Evolutionary conservation across 64 coral and sea anemone genomes (phyloP).

Genomic region (Porites lutea): DNA sequence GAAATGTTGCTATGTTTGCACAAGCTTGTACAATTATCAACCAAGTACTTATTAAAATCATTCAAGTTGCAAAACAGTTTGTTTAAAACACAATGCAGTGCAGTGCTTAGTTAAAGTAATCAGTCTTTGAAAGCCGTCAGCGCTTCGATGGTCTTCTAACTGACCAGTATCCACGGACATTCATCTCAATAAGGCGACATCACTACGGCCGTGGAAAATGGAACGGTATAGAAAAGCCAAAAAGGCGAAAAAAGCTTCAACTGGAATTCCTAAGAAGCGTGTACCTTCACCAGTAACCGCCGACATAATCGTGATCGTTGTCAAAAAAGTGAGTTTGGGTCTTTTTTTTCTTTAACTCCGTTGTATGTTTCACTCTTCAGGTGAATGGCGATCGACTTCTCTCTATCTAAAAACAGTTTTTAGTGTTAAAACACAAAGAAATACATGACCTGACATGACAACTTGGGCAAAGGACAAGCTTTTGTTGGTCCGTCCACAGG

Average conservation of each 20-base stretch:
- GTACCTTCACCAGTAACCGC: background rate
- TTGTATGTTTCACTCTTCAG: background rate
- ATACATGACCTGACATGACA: no score
- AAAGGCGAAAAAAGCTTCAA: background rate
- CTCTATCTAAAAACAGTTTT: no score
- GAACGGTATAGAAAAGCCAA: constrained; percentile 6
- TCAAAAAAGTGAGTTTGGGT: background rate
- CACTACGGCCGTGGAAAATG: background rate
- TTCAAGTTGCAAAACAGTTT: constrained; percentile 10
- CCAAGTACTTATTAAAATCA: background rate
- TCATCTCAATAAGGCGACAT: background rate
- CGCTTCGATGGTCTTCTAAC: background rate
- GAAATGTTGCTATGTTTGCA: background rate
- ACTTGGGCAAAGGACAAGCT: no score
- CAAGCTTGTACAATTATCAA: background rate
- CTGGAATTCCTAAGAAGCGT: constrained; percentile 6
- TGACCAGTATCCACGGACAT: background rate
- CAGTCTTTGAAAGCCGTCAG: constrained; percentile 5
- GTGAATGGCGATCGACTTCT: no score
- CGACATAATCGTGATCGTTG: background rate
- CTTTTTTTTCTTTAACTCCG: background rate
- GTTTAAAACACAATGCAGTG: constrained; percentile 24
- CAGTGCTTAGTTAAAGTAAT: background rate
- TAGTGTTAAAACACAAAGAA: no score
- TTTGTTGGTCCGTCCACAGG: no score